A percentile compares a stretch with the other conserved stretches of the same genome.
Evolutionary conservation across 2,797 vertebrate genomes (phyloP).

Genomic region (Sciurus carolinensis): DNA sequence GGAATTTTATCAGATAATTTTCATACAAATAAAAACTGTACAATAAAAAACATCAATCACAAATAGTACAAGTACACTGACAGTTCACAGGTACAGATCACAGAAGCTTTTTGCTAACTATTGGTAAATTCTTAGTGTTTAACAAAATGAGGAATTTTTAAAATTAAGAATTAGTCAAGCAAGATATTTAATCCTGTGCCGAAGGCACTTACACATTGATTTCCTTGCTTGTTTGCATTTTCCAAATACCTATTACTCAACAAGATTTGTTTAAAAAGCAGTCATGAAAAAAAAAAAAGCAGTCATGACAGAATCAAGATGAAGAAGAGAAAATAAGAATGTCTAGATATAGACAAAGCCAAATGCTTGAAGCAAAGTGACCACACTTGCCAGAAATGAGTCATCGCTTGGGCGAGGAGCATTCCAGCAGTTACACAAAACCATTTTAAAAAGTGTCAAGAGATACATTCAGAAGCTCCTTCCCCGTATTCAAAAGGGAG

Average conservation of each 20-base stretch:
- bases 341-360: not conserved
- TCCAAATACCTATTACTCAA: not conserved
- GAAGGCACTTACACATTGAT: not conserved
- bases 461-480: not conserved
- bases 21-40: not conserved
- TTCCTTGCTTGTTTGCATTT: not conserved
- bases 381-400: not conserved
- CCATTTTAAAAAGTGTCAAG: not conserved
- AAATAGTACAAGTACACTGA: not conserved
- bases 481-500: not conserved
- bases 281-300: not conserved
- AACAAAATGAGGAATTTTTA: not conserved
- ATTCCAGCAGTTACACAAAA: not conserved
- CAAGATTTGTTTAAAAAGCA: not conserved
- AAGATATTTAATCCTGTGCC: not conserved
- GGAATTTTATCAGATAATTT: not conserved
- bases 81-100: not conserved
- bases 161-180: constrained; percentile 43
- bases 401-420: not conserved
- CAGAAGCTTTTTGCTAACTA: not conserved
- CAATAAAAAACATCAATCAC: not conserved
- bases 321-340: not conserved
- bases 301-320: not conserved
- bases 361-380: not conserved
- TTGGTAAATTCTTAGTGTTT: not conserved